phyloP scores from a whole-genome alignment of 2,888 invertebrate genomes.

The Sericinus montela region DNA sequence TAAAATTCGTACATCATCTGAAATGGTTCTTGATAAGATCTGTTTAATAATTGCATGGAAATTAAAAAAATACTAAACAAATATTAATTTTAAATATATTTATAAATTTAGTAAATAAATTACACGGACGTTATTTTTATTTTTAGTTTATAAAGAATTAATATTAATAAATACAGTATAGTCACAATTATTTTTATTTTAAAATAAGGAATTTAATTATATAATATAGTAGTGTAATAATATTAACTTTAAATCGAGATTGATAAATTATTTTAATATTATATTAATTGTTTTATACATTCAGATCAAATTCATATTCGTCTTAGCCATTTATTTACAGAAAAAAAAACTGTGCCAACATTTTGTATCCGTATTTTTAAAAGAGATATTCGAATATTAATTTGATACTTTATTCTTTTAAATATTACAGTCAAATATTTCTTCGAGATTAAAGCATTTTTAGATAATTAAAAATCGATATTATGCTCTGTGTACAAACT shows the following conservation, averaged over 20 bases:
- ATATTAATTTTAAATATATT: too few relatives aligned
- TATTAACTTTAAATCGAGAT: neutral
- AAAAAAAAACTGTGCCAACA: constrained; percentile 8
- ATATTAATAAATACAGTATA: neutral
- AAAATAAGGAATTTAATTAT: neutral
- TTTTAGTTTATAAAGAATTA: neutral
- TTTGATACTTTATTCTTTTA: too few relatives aligned
- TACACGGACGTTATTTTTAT: too few relatives aligned
- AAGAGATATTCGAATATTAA: neutral
- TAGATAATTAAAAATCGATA: too few relatives aligned
- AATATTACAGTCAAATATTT: too few relatives aligned
- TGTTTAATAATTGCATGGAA: neutral
- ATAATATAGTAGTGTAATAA: neutral
- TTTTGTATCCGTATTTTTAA: neutral
- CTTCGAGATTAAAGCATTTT: too few relatives aligned
- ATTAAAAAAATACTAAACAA: too few relatives aligned
- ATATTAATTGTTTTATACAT: constrained; percentile 1
- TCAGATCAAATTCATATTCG: neutral
- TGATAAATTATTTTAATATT: constrained; percentile 4
- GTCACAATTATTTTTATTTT: constrained; percentile 4
- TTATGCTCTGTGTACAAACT: too few relatives aligned
- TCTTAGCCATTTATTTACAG: constrained; percentile 1
- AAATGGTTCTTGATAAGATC: neutral
- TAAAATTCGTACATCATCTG: neutral
- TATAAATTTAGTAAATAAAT: too few relatives aligned